Evolutionary conservation across 2,888 invertebrate species (phyloP), one percentile per base, ranked within the genome.

Genomic region (Plutella xylostella): DNA sequence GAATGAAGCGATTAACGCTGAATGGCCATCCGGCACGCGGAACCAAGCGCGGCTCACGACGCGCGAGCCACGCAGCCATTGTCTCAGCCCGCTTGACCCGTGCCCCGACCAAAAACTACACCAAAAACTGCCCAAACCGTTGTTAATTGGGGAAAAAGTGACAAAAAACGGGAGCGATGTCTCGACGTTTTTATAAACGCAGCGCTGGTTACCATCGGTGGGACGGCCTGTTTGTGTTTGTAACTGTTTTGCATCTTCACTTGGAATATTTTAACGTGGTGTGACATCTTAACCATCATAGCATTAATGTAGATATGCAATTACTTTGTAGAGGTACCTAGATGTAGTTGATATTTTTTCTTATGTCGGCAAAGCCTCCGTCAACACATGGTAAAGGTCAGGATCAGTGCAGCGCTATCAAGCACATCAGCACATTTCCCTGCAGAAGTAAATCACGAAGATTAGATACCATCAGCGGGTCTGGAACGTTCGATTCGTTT

Each of bases 1-100:
- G 78, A 80, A 82, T 83, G 77, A 80, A 83, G 82, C 80, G 80
- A 82, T 83, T 83, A 79, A 71, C 72, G 76, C 75, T 79, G 72
- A 79, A 79, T 79, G 66, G 72, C 25, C n/a, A 38, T 50, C 59
- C 68, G 80, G 83, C 78, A 83, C 71, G 71, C 72, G 72, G 75
- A 80, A 83, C 82, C 70, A 79, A 76, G 61, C 60, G 64, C 56
- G 53, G 50, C 55, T 63, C 75, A 75, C 74, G 75, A 75, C 68
- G 68, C 64, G 63, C 65, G 67, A 61, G 58, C 62, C 34, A 31
- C 61, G 68, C 67, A 54, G 68, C 57, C 73, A 70, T 80, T 80
- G 82, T 82, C 80, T 82, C 80, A 75, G 67, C 65, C 56, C 63
- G 71, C 63, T 71, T 82, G 82, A 83, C 82, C 82, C 82, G 82